phyloP scores from a whole-genome alignment of 2,113 vertebrate genomes.

The Muntiacus reevesi region DNA sequence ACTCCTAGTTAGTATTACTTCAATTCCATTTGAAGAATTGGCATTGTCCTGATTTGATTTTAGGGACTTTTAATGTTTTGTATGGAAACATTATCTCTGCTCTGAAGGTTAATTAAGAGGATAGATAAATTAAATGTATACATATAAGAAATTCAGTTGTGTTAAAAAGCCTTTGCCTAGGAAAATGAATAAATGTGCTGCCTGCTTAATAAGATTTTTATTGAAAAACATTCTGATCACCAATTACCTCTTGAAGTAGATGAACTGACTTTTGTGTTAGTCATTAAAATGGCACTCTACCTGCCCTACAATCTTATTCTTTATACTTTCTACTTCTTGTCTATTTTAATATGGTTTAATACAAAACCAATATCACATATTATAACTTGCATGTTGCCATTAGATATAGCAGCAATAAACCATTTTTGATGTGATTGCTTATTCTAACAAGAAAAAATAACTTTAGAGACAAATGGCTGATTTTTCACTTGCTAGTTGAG shows the following conservation, averaged over 20 bases:
- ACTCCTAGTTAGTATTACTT: not conserved
- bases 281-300: not conserved
- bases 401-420: too few species aligned
- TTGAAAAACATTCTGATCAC: not conserved
- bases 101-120: not conserved
- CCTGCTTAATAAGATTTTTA: not conserved
- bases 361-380: too few species aligned
- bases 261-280: not conserved
- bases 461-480: not conserved
- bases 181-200: not conserved
- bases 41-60: not conserved
- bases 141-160: not conserved
- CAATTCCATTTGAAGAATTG: not conserved
- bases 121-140: not conserved
- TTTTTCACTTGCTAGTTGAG: not conserved
- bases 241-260: not conserved
- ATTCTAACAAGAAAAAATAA: not conserved
- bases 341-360: not conserved
- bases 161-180: not conserved
- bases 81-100: not conserved
- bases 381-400: too few species aligned
- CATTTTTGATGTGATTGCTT: not conserved
- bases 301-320: not conserved
- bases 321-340: not conserved
- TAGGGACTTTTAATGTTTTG: not conserved